Evolutionary conservation across 2,888 invertebrate genomes (phyloP).

Genomic region (Caenorhabditis sp.): DNA sequence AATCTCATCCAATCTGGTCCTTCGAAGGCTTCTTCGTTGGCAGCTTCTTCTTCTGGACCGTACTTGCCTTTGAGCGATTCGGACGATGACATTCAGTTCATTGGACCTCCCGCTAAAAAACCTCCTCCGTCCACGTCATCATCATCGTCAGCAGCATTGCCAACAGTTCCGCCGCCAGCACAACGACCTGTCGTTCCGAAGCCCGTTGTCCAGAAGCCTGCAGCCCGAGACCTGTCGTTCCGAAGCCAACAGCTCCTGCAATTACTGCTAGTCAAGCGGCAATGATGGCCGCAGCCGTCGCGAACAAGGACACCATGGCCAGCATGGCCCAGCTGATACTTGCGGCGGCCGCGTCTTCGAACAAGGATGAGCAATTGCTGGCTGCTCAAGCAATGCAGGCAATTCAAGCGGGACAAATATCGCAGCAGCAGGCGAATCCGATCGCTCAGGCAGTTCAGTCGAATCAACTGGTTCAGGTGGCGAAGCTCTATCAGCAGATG

Average conservation of each 20-base stretch:
- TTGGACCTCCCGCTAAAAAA: conserved; percentile 37
- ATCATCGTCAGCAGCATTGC: neutral
- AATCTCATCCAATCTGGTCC: neutral
- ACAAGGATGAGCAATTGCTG: neutral
- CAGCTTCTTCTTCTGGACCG: neutral
- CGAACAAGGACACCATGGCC: neutral
- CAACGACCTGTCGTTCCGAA: neutral
- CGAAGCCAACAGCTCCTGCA: neutral
- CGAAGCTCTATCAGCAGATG: neutral
- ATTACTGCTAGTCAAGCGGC: neutral
- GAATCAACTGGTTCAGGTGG: neutral
- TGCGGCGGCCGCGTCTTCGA: neutral
- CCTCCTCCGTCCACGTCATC: neutral
- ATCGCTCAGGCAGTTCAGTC: neutral
- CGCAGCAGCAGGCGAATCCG: neutral
- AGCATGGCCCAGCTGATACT: neutral
- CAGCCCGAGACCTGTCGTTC: neutral
- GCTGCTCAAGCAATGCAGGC: neutral
- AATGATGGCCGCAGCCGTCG: neutral
- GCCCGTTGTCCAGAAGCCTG: neutral
- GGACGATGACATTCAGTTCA: conserved; percentile 37
- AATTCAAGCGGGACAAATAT: neutral
- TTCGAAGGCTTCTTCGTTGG: neutral
- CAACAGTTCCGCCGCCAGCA: neutral
- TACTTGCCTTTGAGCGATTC: conserved; percentile 24